A percentile compares a stretch with the other conserved stretches of the same genome.
phyloP scores from a whole-genome alignment of 2,113 vertebrate species.

The Cyanoramphus novaezelandiae region DNA sequence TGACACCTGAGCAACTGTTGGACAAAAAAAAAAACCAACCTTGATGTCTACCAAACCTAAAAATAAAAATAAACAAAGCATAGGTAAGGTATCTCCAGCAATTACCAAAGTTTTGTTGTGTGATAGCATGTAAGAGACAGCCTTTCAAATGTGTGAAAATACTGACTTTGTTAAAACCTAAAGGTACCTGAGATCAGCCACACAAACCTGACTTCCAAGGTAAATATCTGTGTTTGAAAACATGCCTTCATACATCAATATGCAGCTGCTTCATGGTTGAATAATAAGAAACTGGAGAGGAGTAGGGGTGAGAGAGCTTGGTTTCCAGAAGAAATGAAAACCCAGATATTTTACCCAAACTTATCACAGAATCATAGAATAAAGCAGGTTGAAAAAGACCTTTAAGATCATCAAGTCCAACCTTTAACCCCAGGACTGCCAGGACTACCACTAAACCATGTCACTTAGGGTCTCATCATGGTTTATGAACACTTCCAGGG shows the following conservation, averaged over 20 bases:
- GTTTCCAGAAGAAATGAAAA: neutral
- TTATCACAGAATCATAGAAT: neutral
- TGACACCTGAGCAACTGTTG: neutral
- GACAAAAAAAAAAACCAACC: neutral
- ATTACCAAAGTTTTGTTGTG: neutral
- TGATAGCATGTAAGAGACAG: neutral
- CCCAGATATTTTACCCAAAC: neutral
- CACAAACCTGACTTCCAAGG: neutral
- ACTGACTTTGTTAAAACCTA: neutral
- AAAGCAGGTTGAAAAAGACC: neutral
- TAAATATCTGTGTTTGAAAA: neutral
- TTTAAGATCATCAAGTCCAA: neutral
- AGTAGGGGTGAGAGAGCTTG: neutral
- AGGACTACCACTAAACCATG: neutral
- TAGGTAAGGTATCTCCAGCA: neutral
- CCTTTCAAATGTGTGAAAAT: neutral
- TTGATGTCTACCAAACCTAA: neutral
- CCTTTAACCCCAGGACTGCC: neutral
- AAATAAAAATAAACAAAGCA: neutral
- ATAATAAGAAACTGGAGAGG: neutral
- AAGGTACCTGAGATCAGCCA: neutral
- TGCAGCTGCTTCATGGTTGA: neutral
- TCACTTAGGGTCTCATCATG: neutral
- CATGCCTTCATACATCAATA: neutral
- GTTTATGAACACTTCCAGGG: neutral